Evolutionary conservation across 2,888 invertebrate species (phyloP).

Genomic region (Clanis bilineata): DNA sequence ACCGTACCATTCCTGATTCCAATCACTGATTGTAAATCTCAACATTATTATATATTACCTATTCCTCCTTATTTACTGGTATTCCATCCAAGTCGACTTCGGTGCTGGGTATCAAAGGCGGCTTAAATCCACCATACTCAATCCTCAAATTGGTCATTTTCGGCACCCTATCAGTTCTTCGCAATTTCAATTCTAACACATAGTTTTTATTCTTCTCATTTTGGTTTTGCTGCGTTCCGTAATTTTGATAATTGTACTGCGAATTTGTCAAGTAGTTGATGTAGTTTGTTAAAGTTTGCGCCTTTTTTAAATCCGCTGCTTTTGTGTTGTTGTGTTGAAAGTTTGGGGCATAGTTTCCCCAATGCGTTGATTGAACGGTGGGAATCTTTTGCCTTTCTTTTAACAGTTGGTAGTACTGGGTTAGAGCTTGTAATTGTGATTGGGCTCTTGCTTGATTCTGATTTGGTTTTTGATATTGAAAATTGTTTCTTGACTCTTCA

Average conservation of each 20-base stretch:
- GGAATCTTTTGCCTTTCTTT: constrained; percentile 5
- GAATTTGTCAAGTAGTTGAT: constrained; percentile 44
- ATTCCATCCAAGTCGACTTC: constrained; percentile 89
- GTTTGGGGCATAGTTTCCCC: constrained; percentile 67
- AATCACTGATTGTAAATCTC: neutral
- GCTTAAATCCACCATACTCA: constrained; percentile 92
- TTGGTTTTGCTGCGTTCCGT: constrained; percentile 23
- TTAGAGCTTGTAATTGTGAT: constrained; percentile 13
- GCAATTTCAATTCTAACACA: constrained; percentile 68
- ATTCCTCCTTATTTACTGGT: constrained; percentile 72
- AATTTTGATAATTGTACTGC: constrained; percentile 50
- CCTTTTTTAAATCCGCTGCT: neutral
- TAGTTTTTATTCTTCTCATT: constrained; percentile 35
- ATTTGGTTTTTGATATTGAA: constrained; percentile 31
- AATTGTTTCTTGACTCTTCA: constrained; percentile 33
- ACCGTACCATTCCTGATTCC: neutral
- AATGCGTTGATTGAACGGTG: constrained; percentile 44
- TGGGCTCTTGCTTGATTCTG: constrained; percentile 22
- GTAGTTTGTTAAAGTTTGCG: constrained; percentile 35
- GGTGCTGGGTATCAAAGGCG: constrained; percentile 90
- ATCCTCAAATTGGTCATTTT: constrained; percentile 81
- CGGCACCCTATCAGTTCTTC: constrained; percentile 81
- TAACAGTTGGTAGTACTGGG: constrained; percentile 18
- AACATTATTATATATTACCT: neutral
- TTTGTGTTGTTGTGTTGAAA: constrained; percentile 10